These are phyloP conservation scores for Ptychoptera contaminata DNA, from an alignment of 2,888 invertebrate species.

Conservation along the genomic window DNA sequence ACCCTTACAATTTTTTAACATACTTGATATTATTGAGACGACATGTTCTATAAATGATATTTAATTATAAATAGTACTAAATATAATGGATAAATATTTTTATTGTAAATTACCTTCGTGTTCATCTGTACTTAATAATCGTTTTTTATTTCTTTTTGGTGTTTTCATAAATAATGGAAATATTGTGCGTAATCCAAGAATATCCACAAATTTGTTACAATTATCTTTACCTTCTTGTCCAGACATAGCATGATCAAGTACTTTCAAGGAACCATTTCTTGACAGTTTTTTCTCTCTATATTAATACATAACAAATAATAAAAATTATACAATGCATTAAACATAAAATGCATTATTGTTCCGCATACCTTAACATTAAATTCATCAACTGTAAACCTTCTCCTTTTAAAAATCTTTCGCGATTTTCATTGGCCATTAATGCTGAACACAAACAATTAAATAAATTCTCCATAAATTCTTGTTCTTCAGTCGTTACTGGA, in stretches of 20 bases:
- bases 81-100: conserved; percentile 17
- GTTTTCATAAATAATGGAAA: conserved; percentile 99
- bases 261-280: conserved; percentile 89
- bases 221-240: conserved; percentile 89
- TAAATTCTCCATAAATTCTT: conserved; percentile 97
- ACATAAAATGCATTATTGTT: too few relatives aligned
- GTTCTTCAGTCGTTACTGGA: conserved; percentile 79
- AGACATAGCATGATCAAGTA: conserved; percentile 92
- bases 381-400: conserved; percentile 99
- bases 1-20: conserved; percentile 84
- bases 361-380: conserved; percentile 69
- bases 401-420: conserved; percentile 83
- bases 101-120: conserved; percentile 49
- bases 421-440: conserved; percentile 72
- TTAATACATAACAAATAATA: too few relatives aligned
- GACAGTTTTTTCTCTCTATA: conserved; percentile 79
- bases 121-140: conserved; percentile 68
- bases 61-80: conserved; percentile 4
- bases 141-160: conserved; percentile 68
- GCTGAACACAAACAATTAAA: conserved; percentile 93
- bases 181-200: conserved; percentile 85
- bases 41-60: conserved; percentile 52
- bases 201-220: conserved; percentile 96
- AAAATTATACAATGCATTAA: too few relatives aligned
- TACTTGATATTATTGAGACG: conserved; percentile 80